Evolutionary conservation across 1,140 invertebrate genomes (phyloP).

Genomic region (Calephelis virginiensis): DNA sequence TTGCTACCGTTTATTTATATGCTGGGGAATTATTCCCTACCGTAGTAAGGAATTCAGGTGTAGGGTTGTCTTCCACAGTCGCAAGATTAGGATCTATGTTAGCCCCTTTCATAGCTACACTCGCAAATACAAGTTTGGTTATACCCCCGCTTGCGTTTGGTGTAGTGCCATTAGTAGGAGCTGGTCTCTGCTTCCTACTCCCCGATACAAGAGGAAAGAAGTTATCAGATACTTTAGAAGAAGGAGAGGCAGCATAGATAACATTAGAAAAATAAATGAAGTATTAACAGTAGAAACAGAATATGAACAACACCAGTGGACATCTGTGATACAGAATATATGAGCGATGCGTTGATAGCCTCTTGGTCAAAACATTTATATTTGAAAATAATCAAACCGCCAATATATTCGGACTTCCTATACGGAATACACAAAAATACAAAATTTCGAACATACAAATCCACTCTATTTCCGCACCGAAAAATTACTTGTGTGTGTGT

Average conservation of each 20-base stretch:
- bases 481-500: too few relatives aligned
- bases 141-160: conserved; percentile 86
- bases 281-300: not conserved
- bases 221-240: conserved; percentile 69
- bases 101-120: conserved; percentile 77
- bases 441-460: too few relatives aligned
- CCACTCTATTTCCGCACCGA: too few relatives aligned
- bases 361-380: too few relatives aligned
- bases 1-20: conserved; percentile 80
- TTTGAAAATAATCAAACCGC: too few relatives aligned
- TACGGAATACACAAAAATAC: too few relatives aligned
- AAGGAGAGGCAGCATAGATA: conserved; percentile 59
- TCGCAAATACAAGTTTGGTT: conserved; percentile 61
- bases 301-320: not conserved
- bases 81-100: conserved; percentile 79
- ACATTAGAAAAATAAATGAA: not conserved
- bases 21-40: conserved; percentile 81
- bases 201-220: conserved; percentile 79
- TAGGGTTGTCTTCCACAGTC: conserved; percentile 79
- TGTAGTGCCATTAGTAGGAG: conserved; percentile 80
- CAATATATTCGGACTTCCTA: too few relatives aligned
- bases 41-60: conserved; percentile 79
- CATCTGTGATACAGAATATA: not conserved
- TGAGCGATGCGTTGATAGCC: too few relatives aligned
- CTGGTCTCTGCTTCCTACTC: conserved; percentile 81